A percentile compares a stretch with the other conserved stretches of the same genome.
phyloP scores from a whole-genome alignment of 2,113 vertebrate genomes.

The Melozone crissalis region DNA sequence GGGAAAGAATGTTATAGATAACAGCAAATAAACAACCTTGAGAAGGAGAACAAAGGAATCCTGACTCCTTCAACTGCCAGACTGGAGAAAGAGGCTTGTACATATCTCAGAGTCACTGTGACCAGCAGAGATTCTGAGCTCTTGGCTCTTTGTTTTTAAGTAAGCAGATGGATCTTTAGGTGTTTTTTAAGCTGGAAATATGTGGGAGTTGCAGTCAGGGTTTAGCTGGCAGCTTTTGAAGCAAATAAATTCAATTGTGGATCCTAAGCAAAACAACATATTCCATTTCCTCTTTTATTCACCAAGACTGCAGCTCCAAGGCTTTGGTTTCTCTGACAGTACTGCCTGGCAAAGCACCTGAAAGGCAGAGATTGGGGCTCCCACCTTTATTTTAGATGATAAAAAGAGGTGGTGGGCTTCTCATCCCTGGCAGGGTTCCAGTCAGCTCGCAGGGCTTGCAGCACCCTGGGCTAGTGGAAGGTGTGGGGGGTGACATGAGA shows the following conservation, averaged over 20 bases:
- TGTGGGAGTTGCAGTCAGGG: not conserved
- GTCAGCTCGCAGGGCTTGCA: not conserved
- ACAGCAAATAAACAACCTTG: too few relatives aligned
- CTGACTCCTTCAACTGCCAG: too few relatives aligned
- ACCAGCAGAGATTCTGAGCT: too few relatives aligned
- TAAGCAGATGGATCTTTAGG: not conserved
- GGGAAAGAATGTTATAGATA: too few relatives aligned
- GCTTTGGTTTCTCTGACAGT: not conserved
- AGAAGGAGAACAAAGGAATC: too few relatives aligned
- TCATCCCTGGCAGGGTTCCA: not conserved
- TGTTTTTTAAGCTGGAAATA: not conserved
- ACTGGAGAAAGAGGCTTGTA: too few relatives aligned
- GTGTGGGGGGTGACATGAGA: not conserved
- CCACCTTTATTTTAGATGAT: not conserved
- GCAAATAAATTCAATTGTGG: not conserved
- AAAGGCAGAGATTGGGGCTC: not conserved
- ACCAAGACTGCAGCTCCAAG: not conserved
- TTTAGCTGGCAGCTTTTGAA: not conserved
- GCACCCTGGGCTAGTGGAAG: not conserved
- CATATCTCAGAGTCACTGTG: too few relatives aligned
- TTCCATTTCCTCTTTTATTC: not conserved
- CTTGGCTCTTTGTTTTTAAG: not conserved
- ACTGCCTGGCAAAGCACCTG: not conserved
- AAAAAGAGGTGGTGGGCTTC: not conserved
- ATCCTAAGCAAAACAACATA: not conserved